A percentile compares a stretch with the other conserved stretches of the same genome.
Evolutionary conservation across 2,888 invertebrate species (phyloP).

Genomic region (Lepeophtheirus nordmannii): DNA sequence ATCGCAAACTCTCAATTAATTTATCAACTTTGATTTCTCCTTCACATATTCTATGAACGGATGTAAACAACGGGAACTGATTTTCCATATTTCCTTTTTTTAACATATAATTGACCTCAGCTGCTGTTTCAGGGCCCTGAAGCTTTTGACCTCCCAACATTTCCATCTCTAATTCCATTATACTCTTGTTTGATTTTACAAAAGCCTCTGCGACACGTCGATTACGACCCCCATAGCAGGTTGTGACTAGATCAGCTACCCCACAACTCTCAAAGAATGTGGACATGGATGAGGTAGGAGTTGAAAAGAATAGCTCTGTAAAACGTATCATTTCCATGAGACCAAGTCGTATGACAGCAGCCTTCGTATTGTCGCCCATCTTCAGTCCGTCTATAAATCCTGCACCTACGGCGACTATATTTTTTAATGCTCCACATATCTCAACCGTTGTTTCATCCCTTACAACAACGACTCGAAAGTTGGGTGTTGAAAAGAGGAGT

Average conservation of each 20-base stretch:
- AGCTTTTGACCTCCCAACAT: conserved; percentile 95
- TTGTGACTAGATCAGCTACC: conserved; percentile 93
- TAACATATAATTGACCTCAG: conserved; percentile 89
- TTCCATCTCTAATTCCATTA: conserved; percentile 78
- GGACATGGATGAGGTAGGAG: conserved; percentile 1
- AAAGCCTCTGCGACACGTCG: conserved; percentile 58
- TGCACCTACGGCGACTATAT: conserved; percentile 94
- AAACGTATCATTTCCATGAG: conserved; percentile 99
- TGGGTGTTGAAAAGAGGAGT: conserved; percentile 70
- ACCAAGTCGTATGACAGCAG: conserved; percentile 90
- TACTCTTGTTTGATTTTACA: conserved; percentile 39
- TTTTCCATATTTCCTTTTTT: conserved; percentile 69
- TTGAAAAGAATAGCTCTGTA: conserved; percentile 47
- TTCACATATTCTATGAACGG: conserved; percentile 81
- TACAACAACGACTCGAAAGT: conserved; percentile 83
- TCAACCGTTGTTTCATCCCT: conserved; percentile 96
- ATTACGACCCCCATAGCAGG: conserved; percentile 95
- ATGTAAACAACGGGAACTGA: conserved; percentile 89
- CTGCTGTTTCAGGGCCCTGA: conserved; percentile 93
- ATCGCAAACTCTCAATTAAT: conserved; percentile 78
- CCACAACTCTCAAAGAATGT: conserved; percentile 99
- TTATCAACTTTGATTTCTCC: conserved; percentile 59
- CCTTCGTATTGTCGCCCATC: conserved; percentile 93
- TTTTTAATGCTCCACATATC: conserved; percentile 97
- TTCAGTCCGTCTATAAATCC: conserved; percentile 92